These are phyloP conservation scores for Agapornis roseicollis DNA, from an alignment of 2,113 vertebrate genomes.

Conservation along the genomic window DNA sequence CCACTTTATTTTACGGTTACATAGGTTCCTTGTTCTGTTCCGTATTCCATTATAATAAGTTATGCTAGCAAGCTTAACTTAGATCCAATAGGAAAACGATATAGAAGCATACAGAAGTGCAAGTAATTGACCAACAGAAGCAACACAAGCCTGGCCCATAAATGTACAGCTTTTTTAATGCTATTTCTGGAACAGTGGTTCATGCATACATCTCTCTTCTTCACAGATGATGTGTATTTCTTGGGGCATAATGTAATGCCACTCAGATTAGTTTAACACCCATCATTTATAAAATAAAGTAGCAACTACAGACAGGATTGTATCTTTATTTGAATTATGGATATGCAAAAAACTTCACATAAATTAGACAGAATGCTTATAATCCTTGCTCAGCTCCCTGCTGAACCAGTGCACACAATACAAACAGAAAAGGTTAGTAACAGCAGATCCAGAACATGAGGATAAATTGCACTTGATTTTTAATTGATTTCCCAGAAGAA, in stretches of 20 bases:
- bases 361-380: background rate
- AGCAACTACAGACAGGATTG: background rate
- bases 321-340: background rate
- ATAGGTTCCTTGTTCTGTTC: background rate
- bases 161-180: background rate
- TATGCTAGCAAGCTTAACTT: background rate
- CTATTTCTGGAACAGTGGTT: background rate
- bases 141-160: background rate
- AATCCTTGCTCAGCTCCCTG: background rate
- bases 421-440: background rate
- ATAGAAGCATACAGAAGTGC: background rate
- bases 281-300: background rate
- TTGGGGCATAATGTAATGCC: background rate
- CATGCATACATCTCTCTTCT: background rate
- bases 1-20: background rate
- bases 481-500: background rate
- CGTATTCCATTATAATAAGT: background rate
- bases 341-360: background rate
- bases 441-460: background rate
- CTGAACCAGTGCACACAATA: background rate
- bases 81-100: background rate
- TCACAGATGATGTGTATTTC: background rate
- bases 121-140: background rate
- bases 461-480: background rate
- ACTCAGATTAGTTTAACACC: background rate